phyloP scores from a whole-genome alignment of 2,113 vertebrate species.

The Labrus mixtus region DNA sequence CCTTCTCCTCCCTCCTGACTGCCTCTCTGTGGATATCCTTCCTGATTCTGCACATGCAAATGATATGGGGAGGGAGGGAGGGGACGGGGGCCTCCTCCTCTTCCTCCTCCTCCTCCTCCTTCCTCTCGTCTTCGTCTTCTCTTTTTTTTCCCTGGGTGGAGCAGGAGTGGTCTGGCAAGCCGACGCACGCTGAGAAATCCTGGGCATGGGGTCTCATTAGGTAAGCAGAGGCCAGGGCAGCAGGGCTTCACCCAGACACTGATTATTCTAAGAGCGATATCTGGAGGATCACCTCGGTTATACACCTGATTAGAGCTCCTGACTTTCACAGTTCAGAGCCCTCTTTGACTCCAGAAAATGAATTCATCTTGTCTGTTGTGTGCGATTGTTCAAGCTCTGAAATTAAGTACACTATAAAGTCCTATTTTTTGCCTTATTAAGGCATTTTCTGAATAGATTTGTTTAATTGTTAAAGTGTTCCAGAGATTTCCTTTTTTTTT shows the following conservation, averaged over 20 bases:
- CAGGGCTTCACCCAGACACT: conserved; percentile 66
- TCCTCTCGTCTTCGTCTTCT: conserved; percentile 29
- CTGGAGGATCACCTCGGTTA: conserved; percentile 58
- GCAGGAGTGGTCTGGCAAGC: conserved; percentile 66
- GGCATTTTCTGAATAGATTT: not conserved
- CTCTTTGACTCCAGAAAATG: conserved; percentile 50
- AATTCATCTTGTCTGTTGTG: conserved; percentile 31
- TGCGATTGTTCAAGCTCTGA: conserved; percentile 8
- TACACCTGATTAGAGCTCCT: conserved; percentile 60
- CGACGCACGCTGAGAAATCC: conserved; percentile 70
- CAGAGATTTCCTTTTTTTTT: conserved; percentile 1
- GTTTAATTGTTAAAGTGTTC: not conserved
- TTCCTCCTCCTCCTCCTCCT: conserved; percentile 45
- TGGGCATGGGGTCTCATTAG: conserved; percentile 84
- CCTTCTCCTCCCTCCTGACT: conserved; percentile 63
- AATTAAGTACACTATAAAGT: not conserved
- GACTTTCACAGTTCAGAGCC: conserved; percentile 50
- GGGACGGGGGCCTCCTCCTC: conserved; percentile 19
- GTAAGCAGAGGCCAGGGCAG: conserved; percentile 80
- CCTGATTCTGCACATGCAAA: conserved; percentile 78
- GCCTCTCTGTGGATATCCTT: conserved; percentile 69
- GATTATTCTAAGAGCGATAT: conserved; percentile 76
- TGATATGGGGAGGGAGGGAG: conserved; percentile 57
- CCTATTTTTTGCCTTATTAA: not conserved
- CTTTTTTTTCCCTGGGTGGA: conserved; percentile 67